A percentile compares a stretch with the other conserved stretches of the same genome.
Evolutionary conservation across 2,888 invertebrate genomes (phyloP).

Genomic region (Agrilus cyanescens): DNA sequence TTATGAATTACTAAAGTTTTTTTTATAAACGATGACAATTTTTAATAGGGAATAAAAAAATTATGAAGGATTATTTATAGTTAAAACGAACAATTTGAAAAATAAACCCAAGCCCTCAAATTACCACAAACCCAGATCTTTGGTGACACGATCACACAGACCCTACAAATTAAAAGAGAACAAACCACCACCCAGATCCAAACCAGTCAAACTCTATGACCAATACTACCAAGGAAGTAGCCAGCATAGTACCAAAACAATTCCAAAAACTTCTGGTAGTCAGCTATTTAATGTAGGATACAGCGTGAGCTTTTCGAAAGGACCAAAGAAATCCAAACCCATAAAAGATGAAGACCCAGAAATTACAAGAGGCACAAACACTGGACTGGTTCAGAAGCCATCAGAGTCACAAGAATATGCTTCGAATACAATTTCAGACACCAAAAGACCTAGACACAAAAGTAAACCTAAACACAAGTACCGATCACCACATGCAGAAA

Average conservation of each 20-base stretch:
- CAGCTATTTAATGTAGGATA: slow-evolving; percentile 28
- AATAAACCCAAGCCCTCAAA: neutral
- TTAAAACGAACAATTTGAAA: too few relatives aligned
- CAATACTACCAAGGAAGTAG: neutral
- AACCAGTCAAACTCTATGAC: neutral
- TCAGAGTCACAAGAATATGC: slow-evolving; percentile 12
- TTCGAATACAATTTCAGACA: slow-evolving; percentile 7
- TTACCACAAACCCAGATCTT: neutral
- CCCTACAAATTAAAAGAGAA: too few relatives aligned
- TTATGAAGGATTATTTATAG: too few relatives aligned
- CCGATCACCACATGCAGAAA: too few relatives aligned
- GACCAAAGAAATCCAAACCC: slow-evolving; percentile 5
- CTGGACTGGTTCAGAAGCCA: slow-evolving; percentile 21
- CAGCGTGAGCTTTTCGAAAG: slow-evolving; percentile 25
- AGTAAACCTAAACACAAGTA: too few relatives aligned
- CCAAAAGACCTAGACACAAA: slow-evolving; percentile 9
- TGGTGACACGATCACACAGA: too few relatives aligned
- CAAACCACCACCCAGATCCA: too few relatives aligned
- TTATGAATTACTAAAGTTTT: too few relatives aligned
- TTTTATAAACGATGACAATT: too few relatives aligned
- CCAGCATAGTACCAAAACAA: too few relatives aligned
- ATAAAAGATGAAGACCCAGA: slow-evolving; percentile 12
- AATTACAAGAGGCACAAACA: slow-evolving; percentile 21
- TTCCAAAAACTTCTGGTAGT: neutral
- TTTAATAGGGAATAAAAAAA: too few relatives aligned